phyloP scores from a whole-genome alignment of 2,888 invertebrate species.

The Alsophila aescularia region DNA sequence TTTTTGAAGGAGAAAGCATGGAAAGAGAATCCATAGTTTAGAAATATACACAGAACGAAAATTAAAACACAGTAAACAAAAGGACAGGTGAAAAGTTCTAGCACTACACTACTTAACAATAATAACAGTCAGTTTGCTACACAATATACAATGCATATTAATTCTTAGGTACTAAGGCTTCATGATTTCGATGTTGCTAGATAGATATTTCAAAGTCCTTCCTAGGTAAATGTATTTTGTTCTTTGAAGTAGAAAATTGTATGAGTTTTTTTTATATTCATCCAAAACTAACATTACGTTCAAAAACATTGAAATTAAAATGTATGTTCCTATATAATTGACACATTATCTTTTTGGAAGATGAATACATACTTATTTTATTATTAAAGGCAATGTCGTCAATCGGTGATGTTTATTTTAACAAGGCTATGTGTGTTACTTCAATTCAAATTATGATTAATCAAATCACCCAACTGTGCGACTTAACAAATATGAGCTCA shows the following conservation, averaged over 20 bases:
- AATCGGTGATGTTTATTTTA: background rate
- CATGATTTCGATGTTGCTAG: conserved; percentile 13
- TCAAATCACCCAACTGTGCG: no score
- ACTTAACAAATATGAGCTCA: no score
- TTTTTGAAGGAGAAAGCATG: conserved; percentile 83
- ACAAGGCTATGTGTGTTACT: background rate
- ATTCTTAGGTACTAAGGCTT: background rate
- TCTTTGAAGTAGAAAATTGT: no score
- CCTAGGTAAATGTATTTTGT: no score
- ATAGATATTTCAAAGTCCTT: background rate
- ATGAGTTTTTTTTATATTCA: no score
- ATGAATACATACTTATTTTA: background rate
- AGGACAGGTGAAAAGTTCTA: conserved; percentile 40
- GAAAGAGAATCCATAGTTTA: conserved; percentile 81
- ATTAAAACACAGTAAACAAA: conserved; percentile 47
- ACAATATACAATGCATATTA: conserved; percentile 2
- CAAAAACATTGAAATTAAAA: no score
- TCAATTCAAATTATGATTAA: no score
- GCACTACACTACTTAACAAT: conserved; percentile 17
- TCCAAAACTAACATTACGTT: no score
- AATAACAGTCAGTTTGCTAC: conserved; percentile 12
- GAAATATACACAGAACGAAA: conserved; percentile 57
- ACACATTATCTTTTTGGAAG: background rate
- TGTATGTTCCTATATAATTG: no score
- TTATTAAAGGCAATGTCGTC: conserved; percentile 4